These are phyloP conservation scores for Pachycephus smyrnensis DNA, from an alignment of 2,888 invertebrate genomes.

Conservation along the genomic window DNA sequence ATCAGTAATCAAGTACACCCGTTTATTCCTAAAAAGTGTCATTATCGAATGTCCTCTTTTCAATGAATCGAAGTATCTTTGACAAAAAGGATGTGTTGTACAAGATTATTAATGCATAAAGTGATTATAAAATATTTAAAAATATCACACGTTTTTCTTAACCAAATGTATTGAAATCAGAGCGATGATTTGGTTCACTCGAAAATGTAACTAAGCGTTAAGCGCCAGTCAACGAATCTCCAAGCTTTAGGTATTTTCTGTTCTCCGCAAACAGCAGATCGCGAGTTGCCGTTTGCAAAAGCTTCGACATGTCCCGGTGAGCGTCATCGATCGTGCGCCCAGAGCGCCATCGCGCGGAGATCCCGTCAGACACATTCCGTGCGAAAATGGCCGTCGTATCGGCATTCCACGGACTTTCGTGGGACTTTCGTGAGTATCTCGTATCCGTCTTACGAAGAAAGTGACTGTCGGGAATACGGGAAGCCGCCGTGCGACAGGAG, in stretches of 20 bases:
- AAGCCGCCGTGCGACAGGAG: background rate
- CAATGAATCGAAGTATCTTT: background rate
- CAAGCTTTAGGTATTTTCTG: background rate
- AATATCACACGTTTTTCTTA: background rate
- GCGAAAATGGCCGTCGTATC: slow-evolving; percentile 51
- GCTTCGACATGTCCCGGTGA: slow-evolving; percentile 4
- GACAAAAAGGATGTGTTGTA: background rate
- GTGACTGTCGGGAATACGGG: background rate
- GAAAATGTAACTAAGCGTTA: background rate
- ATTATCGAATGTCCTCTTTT: background rate
- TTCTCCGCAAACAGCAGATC: background rate
- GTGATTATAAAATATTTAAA: background rate
- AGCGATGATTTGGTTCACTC: background rate
- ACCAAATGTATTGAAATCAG: background rate
- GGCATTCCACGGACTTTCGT: slow-evolving; percentile 43
- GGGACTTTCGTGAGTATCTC: slow-evolving; percentile 28
- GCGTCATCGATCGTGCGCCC: slow-evolving; percentile 37
- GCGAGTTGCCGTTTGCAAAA: background rate
- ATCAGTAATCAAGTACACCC: background rate
- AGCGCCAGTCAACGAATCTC: background rate
- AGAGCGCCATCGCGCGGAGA: slow-evolving; percentile 36
- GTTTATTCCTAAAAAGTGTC: background rate
- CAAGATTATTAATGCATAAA: background rate
- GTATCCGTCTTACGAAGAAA: slow-evolving; percentile 9
- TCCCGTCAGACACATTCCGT: slow-evolving; percentile 13